Percentiles rank a stretch among this genome's conserved stretches.
Evolutionary conservation across 1,140 invertebrate genomes (phyloP).

Genomic region (Leptinotarsa texana): DNA sequence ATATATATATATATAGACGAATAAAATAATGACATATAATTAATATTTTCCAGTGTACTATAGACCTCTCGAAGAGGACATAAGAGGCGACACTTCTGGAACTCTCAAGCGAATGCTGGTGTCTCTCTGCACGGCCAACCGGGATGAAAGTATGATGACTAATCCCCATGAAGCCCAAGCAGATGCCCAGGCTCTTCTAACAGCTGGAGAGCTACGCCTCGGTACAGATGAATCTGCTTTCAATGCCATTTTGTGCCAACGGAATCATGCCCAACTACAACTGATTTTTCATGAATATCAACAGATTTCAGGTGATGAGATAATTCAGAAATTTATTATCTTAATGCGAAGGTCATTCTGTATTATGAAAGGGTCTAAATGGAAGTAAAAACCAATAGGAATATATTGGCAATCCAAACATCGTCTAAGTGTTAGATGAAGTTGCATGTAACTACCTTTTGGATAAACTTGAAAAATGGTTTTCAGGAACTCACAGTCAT

Average conservation of each 20-base stretch:
- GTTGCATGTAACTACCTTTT: too few relatives aligned
- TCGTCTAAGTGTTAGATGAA: too few relatives aligned
- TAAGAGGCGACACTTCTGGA: slow-evolving; percentile 82
- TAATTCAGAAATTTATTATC: too few relatives aligned
- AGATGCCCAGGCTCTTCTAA: slow-evolving; percentile 74
- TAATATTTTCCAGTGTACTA: slow-evolving; percentile 62
- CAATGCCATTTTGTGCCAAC: slow-evolving; percentile 78
- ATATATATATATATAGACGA: too few relatives aligned
- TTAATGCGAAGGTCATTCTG: too few relatives aligned
- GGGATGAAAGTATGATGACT: slow-evolving; percentile 71
- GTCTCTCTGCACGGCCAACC: slow-evolving; percentile 68
- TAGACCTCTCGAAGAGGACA: slow-evolving; percentile 74
- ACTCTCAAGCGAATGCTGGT: slow-evolving; percentile 82
- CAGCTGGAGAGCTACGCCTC: slow-evolving; percentile 76
- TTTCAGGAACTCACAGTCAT: too few relatives aligned
- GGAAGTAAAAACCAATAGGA: too few relatives aligned
- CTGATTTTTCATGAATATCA: slow-evolving; percentile 65
- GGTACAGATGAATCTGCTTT: slow-evolving; percentile 89
- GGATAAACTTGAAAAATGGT: too few relatives aligned
- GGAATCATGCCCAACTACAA: slow-evolving; percentile 75
- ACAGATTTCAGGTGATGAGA: slow-evolving; percentile 53
- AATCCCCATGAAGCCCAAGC: slow-evolving; percentile 65
- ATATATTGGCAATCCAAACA: too few relatives aligned
- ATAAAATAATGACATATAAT: too few relatives aligned
- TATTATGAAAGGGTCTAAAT: too few relatives aligned